Evolutionary conservation across 2,888 invertebrate genomes (phyloP), one percentile per base, ranked within the genome.

Genomic region (Coleophora deauratella): DNA sequence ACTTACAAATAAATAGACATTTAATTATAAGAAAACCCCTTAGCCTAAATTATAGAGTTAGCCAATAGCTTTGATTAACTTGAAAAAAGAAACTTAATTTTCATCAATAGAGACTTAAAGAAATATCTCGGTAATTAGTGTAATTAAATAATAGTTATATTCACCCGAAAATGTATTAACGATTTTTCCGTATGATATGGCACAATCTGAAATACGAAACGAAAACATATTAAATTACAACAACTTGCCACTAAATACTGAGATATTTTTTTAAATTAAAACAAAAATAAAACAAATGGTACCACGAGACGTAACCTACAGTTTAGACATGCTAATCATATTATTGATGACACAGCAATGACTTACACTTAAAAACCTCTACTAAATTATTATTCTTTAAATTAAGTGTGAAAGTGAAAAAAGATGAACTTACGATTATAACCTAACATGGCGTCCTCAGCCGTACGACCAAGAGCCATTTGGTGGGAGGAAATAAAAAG

Each of bases 261-360:
- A 74, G 62, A 54, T 49, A 4, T 21, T 21, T 21, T 21, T 38
- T 45, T 47, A 52, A 51, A 47, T 50, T 49, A 62, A 57, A 62
- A 53, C 49, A 64, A 59, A 67, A 57, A 54, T 57, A 66, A 58
- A 50, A 59, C 62, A 58, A 60, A 57, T 47, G 65, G 63, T 55
- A 57, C 48, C 51, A 60, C 54, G 50, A 60, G 65, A 68, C 54
- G 57, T 66, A 69, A 49, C 65, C 68, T 79, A 79, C 54, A 62
- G 59, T 72, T 66, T 71, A 68, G 70, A 79, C 67, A 78, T 61
- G 75, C 77, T 82, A 81, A 74, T 71, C 65, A 70, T 76, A 75
- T 84, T 85, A 81, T 85, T 85, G 84, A 76, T 76, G 82, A 82
- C 82, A 84, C 84, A 85, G 85, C 82, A 85, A 80, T 74, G 55